Conservation (phyloP, 2,888 invertebrate species). For the Gisinianus flammeolus region DNA sequence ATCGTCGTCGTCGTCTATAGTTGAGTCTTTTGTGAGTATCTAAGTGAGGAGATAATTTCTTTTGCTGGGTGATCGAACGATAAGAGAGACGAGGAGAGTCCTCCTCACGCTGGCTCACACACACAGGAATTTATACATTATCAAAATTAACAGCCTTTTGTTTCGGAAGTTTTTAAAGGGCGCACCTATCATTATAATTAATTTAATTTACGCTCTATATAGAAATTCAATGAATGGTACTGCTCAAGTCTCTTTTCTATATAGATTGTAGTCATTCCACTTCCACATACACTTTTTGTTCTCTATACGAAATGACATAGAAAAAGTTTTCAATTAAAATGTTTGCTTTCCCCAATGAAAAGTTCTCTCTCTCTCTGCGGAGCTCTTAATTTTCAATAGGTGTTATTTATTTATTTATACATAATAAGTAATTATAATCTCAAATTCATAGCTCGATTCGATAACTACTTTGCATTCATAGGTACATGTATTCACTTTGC, state of each 20-base stretch:
- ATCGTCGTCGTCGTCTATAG: neutral
- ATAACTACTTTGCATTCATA: no score
- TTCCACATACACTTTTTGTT: no score
- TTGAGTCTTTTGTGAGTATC: neutral
- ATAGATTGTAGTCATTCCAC: no score
- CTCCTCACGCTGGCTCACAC: no score
- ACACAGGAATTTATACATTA: neutral
- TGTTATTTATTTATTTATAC: constrained; percentile 13
- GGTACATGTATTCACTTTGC: no score
- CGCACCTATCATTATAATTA: constrained; percentile 20
- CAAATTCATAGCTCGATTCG: no score
- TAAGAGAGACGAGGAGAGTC: neutral
- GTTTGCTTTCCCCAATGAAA: constrained; percentile 6
- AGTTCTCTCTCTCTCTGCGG: no score
- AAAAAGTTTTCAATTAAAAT: constrained; percentile 13
- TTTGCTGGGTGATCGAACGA: constrained; percentile 11
- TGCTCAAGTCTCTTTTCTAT: no score
- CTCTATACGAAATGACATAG: no score
- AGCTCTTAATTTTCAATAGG: neutral
- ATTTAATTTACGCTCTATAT: constrained; percentile 15
- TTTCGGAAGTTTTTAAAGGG: constrained; percentile 27
- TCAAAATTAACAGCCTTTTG: constrained; percentile 28
- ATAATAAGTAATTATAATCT: no score
- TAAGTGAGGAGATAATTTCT: constrained; percentile 8
- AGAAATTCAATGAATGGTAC: no score